Conservation (phyloP, 2,888 invertebrate genomes). For the Eurois occulta region DNA sequence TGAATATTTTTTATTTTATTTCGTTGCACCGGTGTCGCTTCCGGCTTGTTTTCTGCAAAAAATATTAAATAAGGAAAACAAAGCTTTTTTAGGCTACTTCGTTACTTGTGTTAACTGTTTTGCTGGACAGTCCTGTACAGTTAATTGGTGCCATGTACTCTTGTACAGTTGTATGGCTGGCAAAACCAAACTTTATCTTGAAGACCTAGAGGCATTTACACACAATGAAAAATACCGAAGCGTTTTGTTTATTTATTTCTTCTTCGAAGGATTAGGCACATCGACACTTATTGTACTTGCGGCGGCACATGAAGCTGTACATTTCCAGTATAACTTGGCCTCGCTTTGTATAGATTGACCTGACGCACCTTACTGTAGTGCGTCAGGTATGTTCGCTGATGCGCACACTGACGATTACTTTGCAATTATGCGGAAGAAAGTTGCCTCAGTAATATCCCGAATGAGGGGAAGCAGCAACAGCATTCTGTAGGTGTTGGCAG, state of each 20-base stretch:
- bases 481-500: too few species aligned
- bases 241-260: neutral
- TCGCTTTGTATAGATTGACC: too few species aligned
- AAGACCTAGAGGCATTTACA: neutral
- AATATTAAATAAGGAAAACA: conserved; percentile 16
- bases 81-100: conserved; percentile 14
- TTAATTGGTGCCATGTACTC: neutral
- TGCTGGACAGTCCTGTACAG: neutral
- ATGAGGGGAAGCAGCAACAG: too few species aligned
- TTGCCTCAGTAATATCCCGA: too few species aligned
- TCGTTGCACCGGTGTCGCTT: conserved; percentile 30
- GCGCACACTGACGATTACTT: too few species aligned
- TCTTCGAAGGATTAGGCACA: neutral
- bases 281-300: neutral
- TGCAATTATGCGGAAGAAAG: too few species aligned
- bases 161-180: neutral
- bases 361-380: too few species aligned
- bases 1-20: conserved; percentile 38
- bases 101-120: conserved; percentile 14
- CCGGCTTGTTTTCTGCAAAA: conserved; percentile 29
- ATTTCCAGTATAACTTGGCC: too few species aligned
- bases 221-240: neutral
- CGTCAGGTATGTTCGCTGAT: too few species aligned
- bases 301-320: too few species aligned
- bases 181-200: neutral